phyloP scores from a whole-genome alignment of 2,888 invertebrate species.

The Petrolisthes cinctipes region DNA sequence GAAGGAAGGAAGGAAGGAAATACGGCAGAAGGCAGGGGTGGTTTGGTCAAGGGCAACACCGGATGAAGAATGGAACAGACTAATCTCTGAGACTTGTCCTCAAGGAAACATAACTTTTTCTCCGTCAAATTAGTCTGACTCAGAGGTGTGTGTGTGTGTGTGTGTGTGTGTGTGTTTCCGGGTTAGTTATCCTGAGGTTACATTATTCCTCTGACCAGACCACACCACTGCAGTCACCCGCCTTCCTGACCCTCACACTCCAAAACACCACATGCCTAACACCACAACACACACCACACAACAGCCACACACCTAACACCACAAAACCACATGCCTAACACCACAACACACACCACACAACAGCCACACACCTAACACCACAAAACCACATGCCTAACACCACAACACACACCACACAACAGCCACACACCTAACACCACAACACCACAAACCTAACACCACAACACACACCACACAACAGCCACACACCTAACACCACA shows the following conservation, averaged over 20 bases:
- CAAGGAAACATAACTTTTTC: conserved; percentile 46
- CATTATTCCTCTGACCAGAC: background rate
- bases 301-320: background rate
- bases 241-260: too few species aligned
- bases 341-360: too few species aligned
- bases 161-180: background rate
- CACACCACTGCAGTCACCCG: too few species aligned
- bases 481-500: too few species aligned
- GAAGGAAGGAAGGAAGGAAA: conserved; percentile 3
- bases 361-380: too few species aligned
- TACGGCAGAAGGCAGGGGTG: background rate
- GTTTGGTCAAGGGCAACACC: background rate
- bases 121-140: conserved; percentile 41
- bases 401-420: too few species aligned
- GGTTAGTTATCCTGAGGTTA: background rate
- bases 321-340: background rate
- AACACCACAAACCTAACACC: too few species aligned
- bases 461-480: too few species aligned
- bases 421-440: too few species aligned
- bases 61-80: conserved; percentile 31
- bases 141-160: background rate
- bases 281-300: background rate
- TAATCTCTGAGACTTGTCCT: conserved; percentile 24
- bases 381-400: too few species aligned
- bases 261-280: background rate